Percentiles rank a stretch among this genome's conserved stretches.
phyloP scores from a whole-genome alignment of 2,113 vertebrate species.

The Marmota monax region DNA sequence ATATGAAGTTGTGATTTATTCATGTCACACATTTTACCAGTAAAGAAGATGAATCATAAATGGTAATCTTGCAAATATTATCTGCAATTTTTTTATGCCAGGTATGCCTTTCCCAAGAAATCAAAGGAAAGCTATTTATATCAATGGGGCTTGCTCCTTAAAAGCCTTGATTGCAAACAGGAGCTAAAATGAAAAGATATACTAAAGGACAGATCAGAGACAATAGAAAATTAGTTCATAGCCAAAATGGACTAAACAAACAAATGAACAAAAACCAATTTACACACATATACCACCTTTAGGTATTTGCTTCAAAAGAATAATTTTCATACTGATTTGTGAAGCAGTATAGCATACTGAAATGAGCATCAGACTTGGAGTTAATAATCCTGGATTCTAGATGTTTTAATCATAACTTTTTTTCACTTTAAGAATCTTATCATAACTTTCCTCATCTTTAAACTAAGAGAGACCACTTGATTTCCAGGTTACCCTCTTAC shows the following conservation, averaged over 20 bases:
- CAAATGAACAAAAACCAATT: not conserved
- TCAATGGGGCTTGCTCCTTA: slow-evolving; percentile 24
- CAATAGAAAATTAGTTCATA: not conserved
- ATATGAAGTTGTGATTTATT: slow-evolving; percentile 67
- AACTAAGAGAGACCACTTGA: slow-evolving; percentile 6
- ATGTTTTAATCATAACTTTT: not conserved
- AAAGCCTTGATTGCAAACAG: slow-evolving; percentile 42
- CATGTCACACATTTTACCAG: slow-evolving; percentile 41
- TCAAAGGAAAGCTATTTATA: slow-evolving; percentile 41
- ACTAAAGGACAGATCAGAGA: slow-evolving; percentile 21
- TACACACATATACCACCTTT: not conserved
- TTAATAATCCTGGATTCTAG: not conserved
- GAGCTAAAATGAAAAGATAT: slow-evolving; percentile 59
- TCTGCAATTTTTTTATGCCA: slow-evolving; percentile 24
- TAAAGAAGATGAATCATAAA: slow-evolving; percentile 58
- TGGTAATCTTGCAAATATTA: slow-evolving; percentile 9
- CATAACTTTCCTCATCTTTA: slow-evolving; percentile 10
- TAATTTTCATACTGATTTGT: slow-evolving; percentile 52
- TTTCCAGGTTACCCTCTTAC: slow-evolving; percentile 10
- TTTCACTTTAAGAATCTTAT: slow-evolving; percentile 39
- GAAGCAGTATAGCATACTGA: not conserved
- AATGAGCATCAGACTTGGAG: not conserved
- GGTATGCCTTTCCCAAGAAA: slow-evolving; percentile 42
- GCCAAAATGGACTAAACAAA: slow-evolving; percentile 20
- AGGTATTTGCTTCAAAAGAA: slow-evolving; percentile 35